Evolutionary conservation across 2,113 vertebrate species (phyloP).

Genomic region (Albula glossodonta): DNA sequence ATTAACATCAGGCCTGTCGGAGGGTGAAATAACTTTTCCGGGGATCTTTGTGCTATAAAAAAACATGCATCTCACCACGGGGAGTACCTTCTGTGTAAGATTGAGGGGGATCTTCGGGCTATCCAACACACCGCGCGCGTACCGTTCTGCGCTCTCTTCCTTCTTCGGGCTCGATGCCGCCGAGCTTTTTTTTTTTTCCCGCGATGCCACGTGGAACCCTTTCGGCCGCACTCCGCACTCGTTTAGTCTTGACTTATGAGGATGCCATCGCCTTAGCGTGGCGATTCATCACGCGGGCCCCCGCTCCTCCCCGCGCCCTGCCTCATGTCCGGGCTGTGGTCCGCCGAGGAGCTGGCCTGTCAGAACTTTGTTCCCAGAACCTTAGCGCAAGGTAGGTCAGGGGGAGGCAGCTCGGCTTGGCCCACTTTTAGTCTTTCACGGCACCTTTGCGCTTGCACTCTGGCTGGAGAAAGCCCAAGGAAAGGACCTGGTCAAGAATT

Average conservation of each 20-base stretch:
- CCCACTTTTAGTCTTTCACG: conserved; percentile 80
- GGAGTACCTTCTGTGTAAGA: conserved; percentile 65
- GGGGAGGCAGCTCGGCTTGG: conserved; percentile 65
- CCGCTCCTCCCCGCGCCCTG: conserved; percentile 63
- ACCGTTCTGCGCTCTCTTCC: conserved; percentile 40
- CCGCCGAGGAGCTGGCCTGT: conserved; percentile 74
- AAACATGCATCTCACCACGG: conserved; percentile 52
- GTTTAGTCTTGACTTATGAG: conserved; percentile 80
- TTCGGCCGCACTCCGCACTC: conserved; percentile 58
- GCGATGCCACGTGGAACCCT: conserved; percentile 43
- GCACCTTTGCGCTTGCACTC: conserved; percentile 73
- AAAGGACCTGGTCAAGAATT: neutral
- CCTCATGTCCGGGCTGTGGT: conserved; percentile 80
- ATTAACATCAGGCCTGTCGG: conserved; percentile 60
- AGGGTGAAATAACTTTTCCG: conserved; percentile 64
- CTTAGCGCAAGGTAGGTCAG: conserved; percentile 78
- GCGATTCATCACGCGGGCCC: conserved; percentile 74
- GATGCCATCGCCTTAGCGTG: conserved; percentile 68
- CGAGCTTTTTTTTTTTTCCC: conserved; percentile 1
- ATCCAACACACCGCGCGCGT: conserved; percentile 47
- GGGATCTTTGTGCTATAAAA: conserved; percentile 52
- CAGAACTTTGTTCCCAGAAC: conserved; percentile 74
- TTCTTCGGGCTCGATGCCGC: neutral
- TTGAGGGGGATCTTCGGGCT: conserved; percentile 73
- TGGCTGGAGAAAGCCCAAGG: conserved; percentile 41